phyloP scores from a whole-genome alignment of 2,888 invertebrate species.

The Pycnomerus fuliginosus region DNA sequence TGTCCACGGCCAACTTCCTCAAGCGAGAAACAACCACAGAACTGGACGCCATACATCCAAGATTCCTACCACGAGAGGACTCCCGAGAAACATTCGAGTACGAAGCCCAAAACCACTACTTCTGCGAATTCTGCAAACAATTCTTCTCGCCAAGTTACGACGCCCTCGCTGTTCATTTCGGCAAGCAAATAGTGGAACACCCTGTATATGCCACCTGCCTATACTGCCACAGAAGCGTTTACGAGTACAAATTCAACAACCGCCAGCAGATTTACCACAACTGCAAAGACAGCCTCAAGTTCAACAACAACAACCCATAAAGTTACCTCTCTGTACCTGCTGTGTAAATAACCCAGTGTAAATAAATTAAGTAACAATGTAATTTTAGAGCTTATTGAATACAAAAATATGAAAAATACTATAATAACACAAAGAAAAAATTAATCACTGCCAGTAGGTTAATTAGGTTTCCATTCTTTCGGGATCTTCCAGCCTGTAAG shows the following conservation, averaged over 20 bases:
- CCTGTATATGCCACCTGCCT: slow-evolving; percentile 21
- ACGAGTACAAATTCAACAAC: slow-evolving; percentile 21
- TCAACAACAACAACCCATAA: not conserved
- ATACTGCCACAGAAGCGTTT: slow-evolving; percentile 25
- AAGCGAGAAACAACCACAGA: slow-evolving; percentile 14
- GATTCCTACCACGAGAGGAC: slow-evolving; percentile 21
- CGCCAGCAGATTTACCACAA: slow-evolving; percentile 18
- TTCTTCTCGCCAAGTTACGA: slow-evolving; percentile 23
- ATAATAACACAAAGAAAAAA: slow-evolving; percentile 1
- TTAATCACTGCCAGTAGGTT: no score
- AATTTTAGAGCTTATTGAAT: not conserved
- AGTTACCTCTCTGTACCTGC: not conserved
- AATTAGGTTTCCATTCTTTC: slow-evolving; percentile 22
- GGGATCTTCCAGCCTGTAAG: slow-evolving; percentile 39
- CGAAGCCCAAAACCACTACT: slow-evolving; percentile 21
- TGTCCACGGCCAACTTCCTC: slow-evolving; percentile 15
- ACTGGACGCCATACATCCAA: slow-evolving; percentile 27
- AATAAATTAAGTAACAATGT: not conserved
- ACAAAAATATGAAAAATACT: slow-evolving; percentile 2
- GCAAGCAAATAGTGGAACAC: slow-evolving; percentile 20
- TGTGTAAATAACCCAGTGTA: slow-evolving; percentile 1
- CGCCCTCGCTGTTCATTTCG: slow-evolving; percentile 23
- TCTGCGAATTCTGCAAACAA: slow-evolving; percentile 20
- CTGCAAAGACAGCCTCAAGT: slow-evolving; percentile 9
- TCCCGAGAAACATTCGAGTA: slow-evolving; percentile 15